phyloP scores from a whole-genome alignment of 1,140 invertebrate genomes.

The Heliconius himera region DNA sequence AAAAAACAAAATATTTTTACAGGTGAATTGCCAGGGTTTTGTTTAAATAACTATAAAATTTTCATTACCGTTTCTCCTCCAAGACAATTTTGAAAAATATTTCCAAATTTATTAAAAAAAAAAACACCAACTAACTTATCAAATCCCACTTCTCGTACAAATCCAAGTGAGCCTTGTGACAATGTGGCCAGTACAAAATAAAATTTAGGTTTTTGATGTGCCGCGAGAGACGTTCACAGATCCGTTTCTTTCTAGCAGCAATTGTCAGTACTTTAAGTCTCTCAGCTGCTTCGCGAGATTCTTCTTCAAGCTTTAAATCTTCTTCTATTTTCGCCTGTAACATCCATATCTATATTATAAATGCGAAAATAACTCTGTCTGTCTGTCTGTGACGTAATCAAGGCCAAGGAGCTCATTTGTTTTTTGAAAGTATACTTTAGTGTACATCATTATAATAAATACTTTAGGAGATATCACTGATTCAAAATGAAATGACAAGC shows the following conservation, averaged over 20 bases:
- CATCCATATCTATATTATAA: not conserved
- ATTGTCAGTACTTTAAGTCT: slow-evolving; percentile 56
- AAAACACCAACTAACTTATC: slow-evolving; percentile 52
- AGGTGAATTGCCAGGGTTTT: too few species aligned
- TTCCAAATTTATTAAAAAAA: not conserved
- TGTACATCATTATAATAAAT: too few species aligned
- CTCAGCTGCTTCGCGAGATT: slow-evolving; percentile 47
- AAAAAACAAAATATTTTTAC: too few species aligned
- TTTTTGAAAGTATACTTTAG: too few species aligned
- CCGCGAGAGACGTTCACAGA: slow-evolving; percentile 53
- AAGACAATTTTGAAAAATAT: too few species aligned
- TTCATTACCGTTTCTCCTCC: too few species aligned
- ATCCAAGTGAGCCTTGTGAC: slow-evolving; percentile 72
- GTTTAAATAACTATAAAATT: too few species aligned
- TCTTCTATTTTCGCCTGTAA: slow-evolving; percentile 58
- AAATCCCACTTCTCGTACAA: slow-evolving; percentile 74
- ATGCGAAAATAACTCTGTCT: too few species aligned
- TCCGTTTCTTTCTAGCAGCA: slow-evolving; percentile 65
- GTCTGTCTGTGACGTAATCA: too few species aligned
- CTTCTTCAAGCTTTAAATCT: slow-evolving; percentile 55
- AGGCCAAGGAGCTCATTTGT: too few species aligned
- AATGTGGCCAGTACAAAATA: slow-evolving; percentile 74
- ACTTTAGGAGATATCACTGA: too few species aligned
- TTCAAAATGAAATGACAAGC: too few species aligned
- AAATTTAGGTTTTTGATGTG: slow-evolving; percentile 56